phyloP scores from a whole-genome alignment of 2,113 vertebrate species.

The Falcunculus frontatus region DNA sequence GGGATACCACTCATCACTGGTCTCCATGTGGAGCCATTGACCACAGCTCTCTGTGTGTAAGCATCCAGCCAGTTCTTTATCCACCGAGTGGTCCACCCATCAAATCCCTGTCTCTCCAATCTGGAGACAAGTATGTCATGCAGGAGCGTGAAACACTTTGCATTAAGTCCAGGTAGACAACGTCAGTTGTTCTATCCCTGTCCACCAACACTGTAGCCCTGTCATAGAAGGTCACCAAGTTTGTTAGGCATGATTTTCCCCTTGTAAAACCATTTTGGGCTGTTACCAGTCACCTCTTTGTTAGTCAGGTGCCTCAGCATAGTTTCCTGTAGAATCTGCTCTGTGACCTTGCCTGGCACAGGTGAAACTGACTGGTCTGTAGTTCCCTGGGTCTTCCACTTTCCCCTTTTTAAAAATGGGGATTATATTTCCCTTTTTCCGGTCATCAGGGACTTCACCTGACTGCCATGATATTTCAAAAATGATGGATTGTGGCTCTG shows the following conservation, averaged over 20 bases:
- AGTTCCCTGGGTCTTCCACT: rapidly evolving
- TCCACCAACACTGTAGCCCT: rapidly evolving
- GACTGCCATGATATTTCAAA: not conserved
- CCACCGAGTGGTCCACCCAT: no score
- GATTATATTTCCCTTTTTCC: not conserved
- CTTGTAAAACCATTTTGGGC: not conserved
- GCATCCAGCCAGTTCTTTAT: not conserved
- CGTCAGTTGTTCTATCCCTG: not conserved
- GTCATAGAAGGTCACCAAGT: not conserved
- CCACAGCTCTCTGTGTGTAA: not conserved
- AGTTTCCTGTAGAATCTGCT: not conserved
- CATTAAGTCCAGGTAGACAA: not conserved
- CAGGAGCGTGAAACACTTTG: not conserved
- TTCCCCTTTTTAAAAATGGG: not conserved
- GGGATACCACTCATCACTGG: no score
- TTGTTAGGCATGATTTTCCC: not conserved
- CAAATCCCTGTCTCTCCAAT: not conserved
- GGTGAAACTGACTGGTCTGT: not conserved
- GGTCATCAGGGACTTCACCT: not conserved
- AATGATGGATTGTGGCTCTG: not conserved
- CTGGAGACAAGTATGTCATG: not conserved
- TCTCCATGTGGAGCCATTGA: not conserved
- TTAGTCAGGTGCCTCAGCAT: not conserved
- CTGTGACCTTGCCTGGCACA: not conserved
- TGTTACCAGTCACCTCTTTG: not conserved